Evolutionary conservation across 2,888 invertebrate genomes (phyloP).

Genomic region (Blastobasis lacticolella): DNA sequence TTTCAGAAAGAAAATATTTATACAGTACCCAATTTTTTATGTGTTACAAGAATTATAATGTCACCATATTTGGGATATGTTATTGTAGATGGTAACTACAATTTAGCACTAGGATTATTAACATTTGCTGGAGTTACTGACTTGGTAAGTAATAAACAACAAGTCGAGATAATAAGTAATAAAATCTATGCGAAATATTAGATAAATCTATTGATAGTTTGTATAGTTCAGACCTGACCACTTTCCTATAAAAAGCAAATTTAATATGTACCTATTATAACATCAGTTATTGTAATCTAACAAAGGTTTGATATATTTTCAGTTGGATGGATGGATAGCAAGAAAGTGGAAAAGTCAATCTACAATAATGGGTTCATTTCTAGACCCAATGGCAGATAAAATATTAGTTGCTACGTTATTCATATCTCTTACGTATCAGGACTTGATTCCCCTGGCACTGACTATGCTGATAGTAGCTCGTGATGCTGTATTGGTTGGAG

Average conservation of each 20-base stretch:
- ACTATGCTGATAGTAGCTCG: conserved; percentile 88
- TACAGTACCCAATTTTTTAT: conserved; percentile 95
- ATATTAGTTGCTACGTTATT: conserved; percentile 92
- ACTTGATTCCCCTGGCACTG: conserved; percentile 86
- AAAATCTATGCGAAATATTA: too few relatives aligned
- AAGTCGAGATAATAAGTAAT: neutral
- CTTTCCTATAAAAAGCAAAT: too few relatives aligned
- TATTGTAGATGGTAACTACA: conserved; percentile 87
- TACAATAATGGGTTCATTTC: conserved; percentile 93
- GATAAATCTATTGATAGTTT: too few relatives aligned
- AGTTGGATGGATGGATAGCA: conserved; percentile 98
- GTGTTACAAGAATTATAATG: conserved; percentile 86
- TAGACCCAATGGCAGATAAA: conserved; percentile 98
- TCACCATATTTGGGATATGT: conserved; percentile 93
- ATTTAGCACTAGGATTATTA: conserved; percentile 86
- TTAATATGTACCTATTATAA: too few relatives aligned
- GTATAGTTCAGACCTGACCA: too few relatives aligned
- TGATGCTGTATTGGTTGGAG: conserved; percentile 86
- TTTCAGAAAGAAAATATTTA: conserved; percentile 88
- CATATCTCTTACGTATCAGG: conserved; percentile 88
- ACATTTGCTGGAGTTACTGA: conserved; percentile 93
- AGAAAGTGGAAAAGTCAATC: conserved; percentile 92
- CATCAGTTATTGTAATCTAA: too few relatives aligned
- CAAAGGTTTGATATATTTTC: conserved; percentile 14
- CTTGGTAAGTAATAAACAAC: conserved; percentile 75